Percentiles rank a stretch among this genome's conserved stretches.
Evolutionary conservation across 1,140 invertebrate genomes (phyloP).

Genomic region (Kradibia gibbosae): DNA sequence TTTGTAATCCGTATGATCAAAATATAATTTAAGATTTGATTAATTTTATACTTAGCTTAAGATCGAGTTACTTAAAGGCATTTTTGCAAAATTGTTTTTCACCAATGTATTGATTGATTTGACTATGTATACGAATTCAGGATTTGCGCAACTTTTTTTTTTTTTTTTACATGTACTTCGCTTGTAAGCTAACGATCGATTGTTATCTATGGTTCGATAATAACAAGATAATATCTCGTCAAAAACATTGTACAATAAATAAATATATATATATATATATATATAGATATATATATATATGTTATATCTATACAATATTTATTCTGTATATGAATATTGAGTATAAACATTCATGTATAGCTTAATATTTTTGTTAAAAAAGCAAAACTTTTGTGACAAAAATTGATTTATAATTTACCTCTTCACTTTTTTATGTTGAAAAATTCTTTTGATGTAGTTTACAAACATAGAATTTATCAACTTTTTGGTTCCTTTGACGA

Average conservation of each 20-base stretch:
- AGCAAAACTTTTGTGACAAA: conserved; percentile 35
- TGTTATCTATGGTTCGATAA: conserved; percentile 22
- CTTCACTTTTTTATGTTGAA: conserved; percentile 25
- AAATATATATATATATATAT: conserved; percentile 35
- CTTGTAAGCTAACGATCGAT: conserved; percentile 27
- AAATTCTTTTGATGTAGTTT: not conserved
- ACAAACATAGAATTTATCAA: conserved; percentile 20
- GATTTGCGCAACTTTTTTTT: conserved; percentile 18
- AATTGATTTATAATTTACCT: conserved; percentile 36
- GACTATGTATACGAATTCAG: not conserved
- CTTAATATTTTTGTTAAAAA: conserved; percentile 53
- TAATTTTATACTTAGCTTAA: conserved; percentile 31
- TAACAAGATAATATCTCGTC: conserved; percentile 35
- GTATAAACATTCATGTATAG: conserved; percentile 46
- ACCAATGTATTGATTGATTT: conserved; percentile 38
- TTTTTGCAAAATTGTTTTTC: conserved; percentile 22
- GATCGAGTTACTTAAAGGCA: not conserved
- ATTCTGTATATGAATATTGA: not conserved
- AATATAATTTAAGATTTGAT: conserved; percentile 24
- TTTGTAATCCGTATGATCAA: conserved; percentile 9
- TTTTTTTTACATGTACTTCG: conserved; percentile 16
- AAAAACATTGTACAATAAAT: conserved; percentile 34
- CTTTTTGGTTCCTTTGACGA: conserved; percentile 22
- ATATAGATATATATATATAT: not conserved
- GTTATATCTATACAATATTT: conserved; percentile 22